Evolutionary conservation across 2,888 invertebrate species (phyloP), one percentile per base, ranked within the genome.

Genomic region (Thecocarcelia acutangulata): DNA sequence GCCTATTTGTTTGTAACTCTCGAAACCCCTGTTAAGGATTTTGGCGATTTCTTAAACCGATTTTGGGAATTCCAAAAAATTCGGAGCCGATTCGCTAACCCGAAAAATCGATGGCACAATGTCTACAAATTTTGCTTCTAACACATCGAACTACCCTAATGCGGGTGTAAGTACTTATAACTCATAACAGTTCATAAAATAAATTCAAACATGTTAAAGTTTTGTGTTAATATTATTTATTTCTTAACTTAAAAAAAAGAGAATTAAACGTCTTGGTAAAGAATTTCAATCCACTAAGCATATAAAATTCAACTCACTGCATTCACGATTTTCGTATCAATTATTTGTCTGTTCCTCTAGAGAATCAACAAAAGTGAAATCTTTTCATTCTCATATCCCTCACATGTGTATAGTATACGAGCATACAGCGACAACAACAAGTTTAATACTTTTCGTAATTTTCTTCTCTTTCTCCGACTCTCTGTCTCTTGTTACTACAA

Each of bases 341-440:
- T 52, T 69, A 46, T 54, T 44, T 54, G 24, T 76, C 21, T 61
- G 12, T 6, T 6, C 46, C 69, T 54, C 69, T 56, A 37, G 76
- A 24, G 69, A 54, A 54, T 48, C 48, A 50, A 1, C 28, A 59
- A 76, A 61, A 52, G 3, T 59, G 3, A 68, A 63, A 46, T 61
- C 54, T 46, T 54, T 33, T 52, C 21, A 54, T 37, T 69, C 37
- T 54, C 17, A 69, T 69, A 76, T 63, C 44, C 54, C 44, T 40
- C 69, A 76, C 61, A 61, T 76, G 61, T 42, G 17, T 48, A n/a
- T n/a, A n/a, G n/a, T n/a, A n/a, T n/a, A n/a, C n/a, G 9, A 1
- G 9, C 33, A 33, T 33, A 56, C 19, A 37, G 2, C 13, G 21
- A 72, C 12, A 17, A 59, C 59, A 73, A 63, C 54, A 73, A 64